Conservation (phyloP, 1,140 invertebrate genomes). For the Panagrolaimus sp. region DNA sequence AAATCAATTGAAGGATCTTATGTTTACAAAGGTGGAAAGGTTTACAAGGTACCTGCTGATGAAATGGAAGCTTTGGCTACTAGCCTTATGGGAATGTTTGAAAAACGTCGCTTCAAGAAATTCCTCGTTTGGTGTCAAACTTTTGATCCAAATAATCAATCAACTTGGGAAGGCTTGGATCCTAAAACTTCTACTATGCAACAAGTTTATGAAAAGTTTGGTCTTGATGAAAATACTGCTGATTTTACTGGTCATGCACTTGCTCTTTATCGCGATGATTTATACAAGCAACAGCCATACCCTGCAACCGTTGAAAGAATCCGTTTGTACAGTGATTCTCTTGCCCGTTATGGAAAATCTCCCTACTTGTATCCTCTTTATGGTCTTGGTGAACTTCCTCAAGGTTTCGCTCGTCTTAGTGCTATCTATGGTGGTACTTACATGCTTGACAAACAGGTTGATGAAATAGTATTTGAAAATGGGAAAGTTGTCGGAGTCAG, state of each 20-base stretch:
- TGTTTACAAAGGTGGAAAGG: conserved; percentile 95
- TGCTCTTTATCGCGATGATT: conserved; percentile 74
- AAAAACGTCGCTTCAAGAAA: conserved; percentile 93
- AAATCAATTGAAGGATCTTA: conserved; percentile 98
- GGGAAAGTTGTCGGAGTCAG: conserved; percentile 84
- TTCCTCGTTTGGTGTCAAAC: conserved; percentile 92
- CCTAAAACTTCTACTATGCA: conserved; percentile 77
- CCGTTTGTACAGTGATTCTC: conserved; percentile 91
- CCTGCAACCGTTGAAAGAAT: conserved; percentile 83
- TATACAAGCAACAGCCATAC: conserved; percentile 74
- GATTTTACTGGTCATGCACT: conserved; percentile 98
- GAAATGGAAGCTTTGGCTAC: conserved; percentile 96
- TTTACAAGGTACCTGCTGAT: conserved; percentile 96
- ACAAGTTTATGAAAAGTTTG: conserved; percentile 88
- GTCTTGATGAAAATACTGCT: conserved; percentile 89
- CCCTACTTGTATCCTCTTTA: conserved; percentile 99
- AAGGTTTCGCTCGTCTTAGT: conserved; percentile 93
- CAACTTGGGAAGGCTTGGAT: conserved; percentile 90
- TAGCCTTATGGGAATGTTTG: conserved; percentile 94
- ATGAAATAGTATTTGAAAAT: conserved; percentile 84
- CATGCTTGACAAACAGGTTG: conserved; percentile 96
- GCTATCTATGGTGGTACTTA: conserved; percentile 99
- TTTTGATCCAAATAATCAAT: conserved; percentile 81
- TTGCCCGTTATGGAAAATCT: conserved; percentile 94
- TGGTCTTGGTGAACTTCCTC: conserved; percentile 93